Evolutionary conservation across 2,888 invertebrate species (phyloP), one percentile per base, ranked within the genome.

Genomic region (Thecocarcelia acutangulata): DNA sequence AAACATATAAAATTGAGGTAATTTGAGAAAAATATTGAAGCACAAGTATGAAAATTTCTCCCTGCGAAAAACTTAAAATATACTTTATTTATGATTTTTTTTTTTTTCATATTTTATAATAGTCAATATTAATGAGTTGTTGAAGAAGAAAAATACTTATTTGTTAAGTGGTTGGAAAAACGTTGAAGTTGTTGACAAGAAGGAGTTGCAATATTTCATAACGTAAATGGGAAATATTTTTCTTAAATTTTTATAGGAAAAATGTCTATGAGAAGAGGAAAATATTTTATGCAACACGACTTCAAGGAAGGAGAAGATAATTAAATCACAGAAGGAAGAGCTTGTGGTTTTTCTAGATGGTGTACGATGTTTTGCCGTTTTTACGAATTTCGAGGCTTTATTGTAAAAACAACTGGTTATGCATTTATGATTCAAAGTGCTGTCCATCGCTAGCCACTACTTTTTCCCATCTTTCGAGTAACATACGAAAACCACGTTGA

Each of bases 91-190:
- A 48, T 54, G 24, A 21, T 12, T 21, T 15, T 3, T 50, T 58
- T 58, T 28, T 9, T 56, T 40, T 12, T 44, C 12, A 11, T 77
- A 70, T 66, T n/a, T n/a, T n/a, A n/a, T n/a, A n/a, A n/a, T n/a
- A n/a, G n/a, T 82, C 74, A 66, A 77, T 82, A 78, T 74, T 78
- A 78, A 82, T 70, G 59, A 78, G 78, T 74, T 76, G 66, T 33
- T 75, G 28, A 58, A 63, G 69, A 81, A 40, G 63, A 19, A 50
- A 74, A 69, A 59, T 63, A 46, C 58, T 52, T 64, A 64, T 74
- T 69, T 64, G 52, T 78, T 37, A 82, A 82, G 82, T 77, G 58
- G 59, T 78, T 66, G 37, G 52, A 75, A 56, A 76, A 76, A 44
- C 15, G 44, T 11, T 2, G 12, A 50, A 56, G 48, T 17, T 33